phyloP scores from a whole-genome alignment of 2,113 vertebrate genomes.

The Onychostruthus taczanowskii region DNA sequence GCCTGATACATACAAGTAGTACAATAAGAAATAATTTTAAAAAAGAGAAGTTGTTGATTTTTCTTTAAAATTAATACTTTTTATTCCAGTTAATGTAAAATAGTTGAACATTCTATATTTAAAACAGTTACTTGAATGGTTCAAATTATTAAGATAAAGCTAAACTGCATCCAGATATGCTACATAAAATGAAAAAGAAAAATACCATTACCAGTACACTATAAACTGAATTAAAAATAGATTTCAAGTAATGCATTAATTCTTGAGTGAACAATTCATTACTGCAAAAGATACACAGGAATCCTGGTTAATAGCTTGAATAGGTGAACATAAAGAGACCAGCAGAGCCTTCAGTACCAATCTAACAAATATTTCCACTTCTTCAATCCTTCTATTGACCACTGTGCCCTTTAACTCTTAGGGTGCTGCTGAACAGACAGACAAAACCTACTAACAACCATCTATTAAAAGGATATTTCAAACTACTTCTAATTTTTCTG shows the following conservation, averaged over 20 bases:
- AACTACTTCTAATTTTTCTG: not conserved
- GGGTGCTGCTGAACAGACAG: not conserved
- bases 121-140: not conserved
- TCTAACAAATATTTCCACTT: not conserved
- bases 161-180: not conserved
- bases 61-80: not conserved
- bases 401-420: not conserved
- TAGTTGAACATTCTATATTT: not conserved
- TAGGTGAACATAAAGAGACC: not conserved
- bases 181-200: not conserved
- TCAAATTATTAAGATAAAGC: not conserved
- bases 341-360: not conserved
- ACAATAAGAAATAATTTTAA: not conserved
- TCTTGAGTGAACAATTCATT: not conserved
- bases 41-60: fast-evolving
- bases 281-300: not conserved
- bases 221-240: not conserved
- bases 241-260: not conserved
- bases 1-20: not conserved
- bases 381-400: not conserved
- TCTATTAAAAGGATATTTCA: not conserved
- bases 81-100: not conserved
- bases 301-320: not conserved
- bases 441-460: not conserved
- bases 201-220: not conserved